Conservation (phyloP, 2,113 vertebrate species). For the Dipodomys ordii region DNA sequence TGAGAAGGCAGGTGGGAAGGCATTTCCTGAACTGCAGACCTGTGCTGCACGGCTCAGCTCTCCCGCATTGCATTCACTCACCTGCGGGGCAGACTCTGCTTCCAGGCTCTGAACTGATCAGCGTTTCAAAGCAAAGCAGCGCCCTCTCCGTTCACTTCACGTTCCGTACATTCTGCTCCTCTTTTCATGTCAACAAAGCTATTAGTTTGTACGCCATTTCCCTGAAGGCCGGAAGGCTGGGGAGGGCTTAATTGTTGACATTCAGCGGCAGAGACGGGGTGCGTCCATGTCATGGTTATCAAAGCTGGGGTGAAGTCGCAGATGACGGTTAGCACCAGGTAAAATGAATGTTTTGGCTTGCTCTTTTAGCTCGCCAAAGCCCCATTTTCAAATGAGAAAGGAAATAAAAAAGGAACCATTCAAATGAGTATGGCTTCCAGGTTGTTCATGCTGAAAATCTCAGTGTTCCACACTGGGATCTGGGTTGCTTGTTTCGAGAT, state of each 20-base stretch:
- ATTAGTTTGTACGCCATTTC: constrained; percentile 45
- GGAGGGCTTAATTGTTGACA: constrained; percentile 12
- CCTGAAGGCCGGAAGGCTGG: neutral
- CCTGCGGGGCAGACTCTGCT: neutral
- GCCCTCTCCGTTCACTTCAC: neutral
- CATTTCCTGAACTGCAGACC: neutral
- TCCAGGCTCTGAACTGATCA: neutral
- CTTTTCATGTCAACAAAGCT: constrained; percentile 36
- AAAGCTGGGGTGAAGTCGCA: neutral
- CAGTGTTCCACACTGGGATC: neutral
- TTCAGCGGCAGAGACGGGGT: neutral
- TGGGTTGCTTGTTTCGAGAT: neutral
- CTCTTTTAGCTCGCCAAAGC: neutral
- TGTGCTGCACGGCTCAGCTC: neutral
- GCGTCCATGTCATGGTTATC: neutral
- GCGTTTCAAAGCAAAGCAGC: neutral
- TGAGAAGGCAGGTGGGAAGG: neutral
- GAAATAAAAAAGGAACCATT: neutral
- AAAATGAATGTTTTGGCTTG: neutral
- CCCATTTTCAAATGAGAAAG: constrained; percentile 24
- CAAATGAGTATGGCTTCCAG: neutral
- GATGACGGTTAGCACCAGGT: neutral
- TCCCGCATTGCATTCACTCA: neutral
- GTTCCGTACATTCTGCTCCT: neutral
- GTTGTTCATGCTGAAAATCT: neutral